Percentiles rank a stretch among this genome's conserved stretches.
phyloP scores from a whole-genome alignment of 1,140 invertebrate genomes.

The Drosophila saltans region DNA sequence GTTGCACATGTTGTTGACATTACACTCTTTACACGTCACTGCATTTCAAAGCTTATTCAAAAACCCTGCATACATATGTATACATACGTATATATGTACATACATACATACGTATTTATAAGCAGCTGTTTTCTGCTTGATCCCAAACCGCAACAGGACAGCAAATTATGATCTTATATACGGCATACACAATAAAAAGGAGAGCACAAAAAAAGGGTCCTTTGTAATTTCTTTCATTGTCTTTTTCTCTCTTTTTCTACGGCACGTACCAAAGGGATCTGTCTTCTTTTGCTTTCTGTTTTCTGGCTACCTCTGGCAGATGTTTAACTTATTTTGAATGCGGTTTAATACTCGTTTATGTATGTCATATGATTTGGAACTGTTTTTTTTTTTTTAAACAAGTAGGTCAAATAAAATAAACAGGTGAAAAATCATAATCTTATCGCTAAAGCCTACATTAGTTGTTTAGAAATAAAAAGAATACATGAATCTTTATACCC shows the following conservation, averaged over 20 bases:
- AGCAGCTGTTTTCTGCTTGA: constrained; percentile 56
- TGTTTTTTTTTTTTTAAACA: constrained; percentile 30
- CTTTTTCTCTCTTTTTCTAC: constrained; percentile 20
- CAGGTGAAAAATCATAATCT: constrained; percentile 43
- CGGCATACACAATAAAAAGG: constrained; percentile 26
- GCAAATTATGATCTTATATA: constrained; percentile 35
- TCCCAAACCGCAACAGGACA: constrained; percentile 42
- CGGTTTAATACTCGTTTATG: constrained; percentile 24
- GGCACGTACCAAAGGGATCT: constrained; percentile 14
- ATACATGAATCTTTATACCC: constrained; percentile 29
- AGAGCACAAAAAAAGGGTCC: constrained; percentile 13
- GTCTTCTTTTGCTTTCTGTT: background rate
- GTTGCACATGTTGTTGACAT: constrained; percentile 68
- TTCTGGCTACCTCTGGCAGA: constrained; percentile 44
- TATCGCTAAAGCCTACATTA: constrained; percentile 41
- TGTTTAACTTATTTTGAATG: constrained; percentile 68
- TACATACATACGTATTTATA: background rate
- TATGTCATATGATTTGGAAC: constrained; percentile 45
- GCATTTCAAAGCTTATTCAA: background rate
- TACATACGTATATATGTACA: background rate
- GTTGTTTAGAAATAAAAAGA: constrained; percentile 28
- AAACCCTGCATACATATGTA: background rate
- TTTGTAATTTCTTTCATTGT: background rate
- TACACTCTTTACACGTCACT: constrained; percentile 21
- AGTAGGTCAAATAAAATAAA: constrained; percentile 53